Evolutionary conservation across 2,113 vertebrate genomes (phyloP).

Genomic region (Mirounga angustirostris): DNA sequence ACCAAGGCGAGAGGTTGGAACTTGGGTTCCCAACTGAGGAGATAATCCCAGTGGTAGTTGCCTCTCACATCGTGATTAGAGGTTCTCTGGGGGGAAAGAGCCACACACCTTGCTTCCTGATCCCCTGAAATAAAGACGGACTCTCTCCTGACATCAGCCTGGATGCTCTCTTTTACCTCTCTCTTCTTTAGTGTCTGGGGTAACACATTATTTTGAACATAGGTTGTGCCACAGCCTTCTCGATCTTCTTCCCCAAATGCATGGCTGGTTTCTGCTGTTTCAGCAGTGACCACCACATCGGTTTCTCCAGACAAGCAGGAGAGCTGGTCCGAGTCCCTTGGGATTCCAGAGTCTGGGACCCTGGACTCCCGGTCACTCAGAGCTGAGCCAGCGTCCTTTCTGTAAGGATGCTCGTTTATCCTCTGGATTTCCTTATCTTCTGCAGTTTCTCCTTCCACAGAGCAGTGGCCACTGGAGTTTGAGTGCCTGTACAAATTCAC

Average conservation of each 20-base stretch:
- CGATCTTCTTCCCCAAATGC: constrained; percentile 84
- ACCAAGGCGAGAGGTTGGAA: constrained; percentile 93
- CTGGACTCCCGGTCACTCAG: constrained; percentile 76
- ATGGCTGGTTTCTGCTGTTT: constrained; percentile 86
- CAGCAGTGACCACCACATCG: constrained; percentile 62
- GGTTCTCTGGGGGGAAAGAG: constrained; percentile 82
- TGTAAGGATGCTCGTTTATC: constrained; percentile 91
- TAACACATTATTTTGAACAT: constrained; percentile 68
- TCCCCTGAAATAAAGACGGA: constrained; percentile 80
- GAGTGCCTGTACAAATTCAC: constrained; percentile 86
- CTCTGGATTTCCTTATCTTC: constrained; percentile 95
- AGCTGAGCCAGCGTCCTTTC: constrained; percentile 80
- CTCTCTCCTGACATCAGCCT: constrained; percentile 83
- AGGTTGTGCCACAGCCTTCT: constrained; percentile 75
- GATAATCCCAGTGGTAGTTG: constrained; percentile 88
- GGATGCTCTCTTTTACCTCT: constrained; percentile 80
- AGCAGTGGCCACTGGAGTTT: constrained; percentile 91
- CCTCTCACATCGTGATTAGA: constrained; percentile 83
- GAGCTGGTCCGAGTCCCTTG: constrained; percentile 89
- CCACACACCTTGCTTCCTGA: constrained; percentile 79
- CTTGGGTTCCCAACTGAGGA: constrained; percentile 92
- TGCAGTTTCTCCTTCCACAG: constrained; percentile 92
- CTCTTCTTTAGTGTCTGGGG: constrained; percentile 72
- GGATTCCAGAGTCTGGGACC: constrained; percentile 89
- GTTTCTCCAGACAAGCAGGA: constrained; percentile 90